Base-by-base conservation (phyloP, 2,113 vertebrate species). In the Typhlomys cinereus region DNA sequence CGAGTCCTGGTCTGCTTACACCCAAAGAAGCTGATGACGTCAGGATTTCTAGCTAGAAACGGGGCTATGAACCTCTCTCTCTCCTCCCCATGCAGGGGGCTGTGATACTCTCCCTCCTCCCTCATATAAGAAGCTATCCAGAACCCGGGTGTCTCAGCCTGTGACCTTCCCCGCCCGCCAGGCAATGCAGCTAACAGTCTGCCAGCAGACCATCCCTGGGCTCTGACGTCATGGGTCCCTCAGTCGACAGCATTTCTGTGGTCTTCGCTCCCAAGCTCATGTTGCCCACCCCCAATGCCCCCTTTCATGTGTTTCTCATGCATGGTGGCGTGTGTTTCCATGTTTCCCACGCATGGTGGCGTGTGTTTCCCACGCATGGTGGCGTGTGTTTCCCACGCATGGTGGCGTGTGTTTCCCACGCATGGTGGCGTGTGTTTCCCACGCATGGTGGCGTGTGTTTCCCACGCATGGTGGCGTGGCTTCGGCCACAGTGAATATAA, bases 51-150 rank as follows among this genome's bases (percentile, higher is more conserved):
- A 1, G 1, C 3, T 5, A 10, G 12, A n/a, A n/a, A n/a, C n/a
- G 7, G 21, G 20, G 13, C 34, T 12, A 4, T 23, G n/a, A n/a
- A n/a, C n/a, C n/a, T n/a, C 21, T 2, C 14, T 21, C 36, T 23
- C 0, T 1, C 0, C 5, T n/a, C 21, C 3, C 64, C 15, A 1
- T 2, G 4, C 7, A 10, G 12, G 7, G 21, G 20, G 13, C 34
- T 12, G 5, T 23, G n/a, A n/a, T n/a, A n/a, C 21, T 2, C 14
- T 21, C 36, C 29, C 0, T 1, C 0, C 5, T n/a, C 21, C 3
- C 64, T 44, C 23, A 27, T 2, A 29, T 4, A 48, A 21, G 18
- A 54, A 5, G 4, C 61, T 7, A 3, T 15, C n/a, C 3, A 4
- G 75, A 34, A 1, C 0, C 6, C 14, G 31, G n/a, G 1, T 41